These are phyloP conservation scores for Silurus aristotelis DNA, from an alignment of 2,797 vertebrate species.

Conservation along the genomic window DNA sequence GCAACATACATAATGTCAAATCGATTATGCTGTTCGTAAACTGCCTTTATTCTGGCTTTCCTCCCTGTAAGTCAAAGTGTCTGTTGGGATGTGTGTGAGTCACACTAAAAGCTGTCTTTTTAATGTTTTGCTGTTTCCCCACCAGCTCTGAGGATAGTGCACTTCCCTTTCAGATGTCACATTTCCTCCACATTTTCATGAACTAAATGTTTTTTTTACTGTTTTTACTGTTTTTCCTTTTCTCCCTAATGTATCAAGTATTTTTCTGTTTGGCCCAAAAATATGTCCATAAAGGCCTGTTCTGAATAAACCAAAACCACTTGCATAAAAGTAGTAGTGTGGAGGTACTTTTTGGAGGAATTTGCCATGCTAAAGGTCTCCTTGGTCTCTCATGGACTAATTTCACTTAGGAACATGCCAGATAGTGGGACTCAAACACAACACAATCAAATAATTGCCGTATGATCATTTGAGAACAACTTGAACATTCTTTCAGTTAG, in stretches of 20 bases:
- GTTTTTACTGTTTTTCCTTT: conserved; percentile 63
- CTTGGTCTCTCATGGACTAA: conserved; percentile 67
- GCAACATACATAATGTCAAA: conserved; percentile 75
- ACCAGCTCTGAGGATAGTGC: conserved; percentile 59
- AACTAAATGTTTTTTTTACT: conserved; percentile 84
- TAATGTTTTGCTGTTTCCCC: conserved; percentile 68
- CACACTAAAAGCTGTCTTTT: conserved; percentile 78
- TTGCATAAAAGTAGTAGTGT: conserved; percentile 63
- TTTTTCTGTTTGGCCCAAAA: conserved; percentile 60
- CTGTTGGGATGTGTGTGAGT: conserved; percentile 65
- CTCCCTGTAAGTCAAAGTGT: conserved; percentile 71
- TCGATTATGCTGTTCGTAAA: conserved; percentile 83
- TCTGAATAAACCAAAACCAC: conserved; percentile 76
- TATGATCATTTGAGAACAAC: conserved; percentile 62
- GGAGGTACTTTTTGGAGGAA: conserved; percentile 63
- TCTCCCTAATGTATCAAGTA: conserved; percentile 65
- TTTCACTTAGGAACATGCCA: conserved; percentile 64
- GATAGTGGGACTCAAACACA: conserved; percentile 62
- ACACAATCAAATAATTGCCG: conserved; percentile 59
- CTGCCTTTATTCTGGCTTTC: conserved; percentile 73
- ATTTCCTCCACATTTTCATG: conserved; percentile 59
- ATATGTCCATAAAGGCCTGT: conserved; percentile 69
- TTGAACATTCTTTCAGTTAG: conserved; percentile 58
- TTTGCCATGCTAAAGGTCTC: conserved; percentile 66
- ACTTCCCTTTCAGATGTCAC: conserved; percentile 67